Percentiles rank a stretch among this genome's conserved stretches.
These are phyloP conservation scores for Cyclopterus lumpus DNA, from an alignment of 2,797 vertebrate species.

Conservation along the genomic window DNA sequence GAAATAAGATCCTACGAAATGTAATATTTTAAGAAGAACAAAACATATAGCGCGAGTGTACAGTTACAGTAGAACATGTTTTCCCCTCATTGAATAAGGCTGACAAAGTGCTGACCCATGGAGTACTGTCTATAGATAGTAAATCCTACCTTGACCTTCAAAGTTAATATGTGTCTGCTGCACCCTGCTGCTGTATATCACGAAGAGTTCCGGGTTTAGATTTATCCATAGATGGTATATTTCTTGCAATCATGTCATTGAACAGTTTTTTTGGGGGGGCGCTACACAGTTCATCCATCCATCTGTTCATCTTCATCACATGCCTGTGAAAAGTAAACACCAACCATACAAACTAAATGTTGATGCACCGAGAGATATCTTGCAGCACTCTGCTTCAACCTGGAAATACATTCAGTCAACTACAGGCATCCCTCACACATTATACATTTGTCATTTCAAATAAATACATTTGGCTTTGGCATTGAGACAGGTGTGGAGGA, in stretches of 20 bases:
- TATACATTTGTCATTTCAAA: slow-evolving; percentile 22
- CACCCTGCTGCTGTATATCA: background rate
- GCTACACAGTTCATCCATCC: background rate
- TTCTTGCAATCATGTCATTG: background rate
- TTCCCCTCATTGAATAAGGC: background rate
- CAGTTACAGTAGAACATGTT: background rate
- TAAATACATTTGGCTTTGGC: slow-evolving; percentile 47
- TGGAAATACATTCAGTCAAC: slow-evolving; percentile 42
- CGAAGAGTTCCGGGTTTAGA: background rate
- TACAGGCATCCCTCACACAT: slow-evolving; percentile 18
- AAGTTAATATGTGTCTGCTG: background rate
- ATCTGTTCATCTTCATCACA: background rate
- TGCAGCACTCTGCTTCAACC: slow-evolving; percentile 14
- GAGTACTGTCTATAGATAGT: background rate
- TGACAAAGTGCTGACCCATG: background rate
- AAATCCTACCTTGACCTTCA: background rate
- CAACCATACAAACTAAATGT: background rate
- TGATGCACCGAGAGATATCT: background rate
- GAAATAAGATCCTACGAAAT: background rate
- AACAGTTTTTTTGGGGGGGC: background rate
- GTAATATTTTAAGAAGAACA: background rate
- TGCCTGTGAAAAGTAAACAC: slow-evolving; percentile 3
- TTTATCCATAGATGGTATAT: background rate
- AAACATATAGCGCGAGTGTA: background rate
- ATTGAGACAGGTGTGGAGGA: slow-evolving; percentile 24